A percentile compares a stretch with the other conserved stretches of the same genome.
Evolutionary conservation across 2,113 vertebrate species (phyloP).

Genomic region (Sinocyclocheilus grahami): DNA sequence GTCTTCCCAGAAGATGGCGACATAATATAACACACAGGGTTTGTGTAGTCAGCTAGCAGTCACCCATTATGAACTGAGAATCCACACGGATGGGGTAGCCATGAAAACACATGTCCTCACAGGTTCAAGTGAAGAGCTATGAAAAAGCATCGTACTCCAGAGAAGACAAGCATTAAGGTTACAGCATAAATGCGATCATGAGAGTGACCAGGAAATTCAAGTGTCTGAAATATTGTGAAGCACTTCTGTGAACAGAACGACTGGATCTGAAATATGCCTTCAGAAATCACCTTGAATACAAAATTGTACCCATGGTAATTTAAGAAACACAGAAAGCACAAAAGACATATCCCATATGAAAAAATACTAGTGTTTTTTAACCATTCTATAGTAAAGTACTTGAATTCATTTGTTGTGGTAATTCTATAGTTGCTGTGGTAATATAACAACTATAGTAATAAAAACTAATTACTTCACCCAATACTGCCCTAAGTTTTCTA

Average conservation of each 20-base stretch:
- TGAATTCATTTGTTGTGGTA: too few relatives aligned
- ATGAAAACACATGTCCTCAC: background rate
- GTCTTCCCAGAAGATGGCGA: slow-evolving; percentile 31
- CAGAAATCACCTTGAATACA: background rate
- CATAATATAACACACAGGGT: background rate
- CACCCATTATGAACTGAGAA: background rate
- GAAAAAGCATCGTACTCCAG: background rate
- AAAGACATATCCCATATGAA: background rate
- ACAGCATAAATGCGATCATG: background rate
- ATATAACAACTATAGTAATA: too few relatives aligned
- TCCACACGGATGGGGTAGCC: background rate
- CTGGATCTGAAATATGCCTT: background rate
- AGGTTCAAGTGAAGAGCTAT: slow-evolving; percentile 13
- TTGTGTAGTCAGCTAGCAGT: background rate
- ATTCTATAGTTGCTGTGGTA: too few relatives aligned
- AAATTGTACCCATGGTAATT: background rate
- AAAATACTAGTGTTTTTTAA: too few relatives aligned
- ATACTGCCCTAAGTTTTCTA: too few relatives aligned
- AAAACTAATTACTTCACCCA: too few relatives aligned
- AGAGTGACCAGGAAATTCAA: slow-evolving; percentile 3
- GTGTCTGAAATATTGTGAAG: background rate
- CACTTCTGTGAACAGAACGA: background rate
- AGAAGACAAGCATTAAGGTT: background rate
- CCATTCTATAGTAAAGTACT: too few relatives aligned
- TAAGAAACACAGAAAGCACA: background rate